Conservation (phyloP, 2,797 vertebrate species). For the Diplodus puntazzo region DNA sequence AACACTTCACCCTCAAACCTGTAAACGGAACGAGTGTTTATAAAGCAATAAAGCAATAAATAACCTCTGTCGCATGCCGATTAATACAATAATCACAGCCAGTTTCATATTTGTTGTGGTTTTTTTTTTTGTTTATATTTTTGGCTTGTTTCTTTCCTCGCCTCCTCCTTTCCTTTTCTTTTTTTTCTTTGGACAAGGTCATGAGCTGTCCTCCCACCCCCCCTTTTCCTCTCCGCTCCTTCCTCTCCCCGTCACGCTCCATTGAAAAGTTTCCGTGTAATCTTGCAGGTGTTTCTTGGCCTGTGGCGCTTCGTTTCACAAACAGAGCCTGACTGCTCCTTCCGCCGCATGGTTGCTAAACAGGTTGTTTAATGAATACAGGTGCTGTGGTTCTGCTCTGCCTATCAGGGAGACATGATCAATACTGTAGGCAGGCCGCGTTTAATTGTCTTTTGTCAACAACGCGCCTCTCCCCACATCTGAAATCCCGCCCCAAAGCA, state of each 20-base stretch:
- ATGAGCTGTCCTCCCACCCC: constrained; percentile 30
- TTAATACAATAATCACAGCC: constrained; percentile 43
- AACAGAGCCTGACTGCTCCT: constrained; percentile 62
- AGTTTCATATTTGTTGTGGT: constrained; percentile 35
- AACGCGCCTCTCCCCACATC: constrained; percentile 23
- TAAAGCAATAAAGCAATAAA: constrained; percentile 71
- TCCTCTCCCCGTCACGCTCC: constrained; percentile 49
- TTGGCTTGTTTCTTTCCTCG: constrained; percentile 11
- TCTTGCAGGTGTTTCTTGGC: constrained; percentile 64
- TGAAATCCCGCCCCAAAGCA: constrained; percentile 15
- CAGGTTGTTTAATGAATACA: constrained; percentile 82
- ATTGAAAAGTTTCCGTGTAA: constrained; percentile 62
- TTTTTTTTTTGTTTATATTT: neutral
- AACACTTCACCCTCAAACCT: constrained; percentile 64
- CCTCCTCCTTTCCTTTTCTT: neutral
- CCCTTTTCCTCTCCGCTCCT: constrained; percentile 30
- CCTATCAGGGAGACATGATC: constrained; percentile 79
- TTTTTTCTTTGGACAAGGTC: constrained; percentile 55
- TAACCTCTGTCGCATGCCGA: constrained; percentile 53
- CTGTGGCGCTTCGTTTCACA: constrained; percentile 63
- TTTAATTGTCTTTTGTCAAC: constrained; percentile 83
- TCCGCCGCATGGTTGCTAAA: constrained; percentile 69
- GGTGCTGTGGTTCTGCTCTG: constrained; percentile 81
- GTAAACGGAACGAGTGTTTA: constrained; percentile 56
- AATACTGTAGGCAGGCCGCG: constrained; percentile 75